A percentile compares a stretch with the other conserved stretches of the same genome.
Conservation (phyloP, 2,797 vertebrate genomes). For the Novumbra hubbsi region DNA sequence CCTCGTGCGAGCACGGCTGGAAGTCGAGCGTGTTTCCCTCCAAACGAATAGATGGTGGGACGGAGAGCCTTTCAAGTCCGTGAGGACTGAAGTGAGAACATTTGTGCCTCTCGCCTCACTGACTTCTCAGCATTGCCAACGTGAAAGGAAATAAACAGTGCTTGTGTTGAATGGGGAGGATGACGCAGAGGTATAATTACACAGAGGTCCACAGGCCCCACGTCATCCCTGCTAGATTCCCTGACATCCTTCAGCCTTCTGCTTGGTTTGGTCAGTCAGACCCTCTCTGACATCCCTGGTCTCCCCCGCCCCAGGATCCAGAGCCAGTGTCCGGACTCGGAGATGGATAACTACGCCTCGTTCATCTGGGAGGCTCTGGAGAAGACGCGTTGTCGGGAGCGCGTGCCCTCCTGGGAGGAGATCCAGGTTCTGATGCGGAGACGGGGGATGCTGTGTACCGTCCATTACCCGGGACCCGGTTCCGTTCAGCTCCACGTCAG, state of each 20-base stretch:
- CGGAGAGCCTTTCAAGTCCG: slow-evolving; percentile 52
- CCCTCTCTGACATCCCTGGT: slow-evolving; percentile 6
- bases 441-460: slow-evolving; percentile 85
- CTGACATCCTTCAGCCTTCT: slow-evolving; percentile 31
- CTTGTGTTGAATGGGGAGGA: slow-evolving; percentile 40
- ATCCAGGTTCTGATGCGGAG: slow-evolving; percentile 87
- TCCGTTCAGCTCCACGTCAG: slow-evolving; percentile 87
- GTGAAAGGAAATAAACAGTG: slow-evolving; percentile 58
- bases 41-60: slow-evolving; percentile 54
- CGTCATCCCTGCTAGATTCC: slow-evolving; percentile 38
- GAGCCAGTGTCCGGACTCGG: slow-evolving; percentile 79
- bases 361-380: slow-evolving; percentile 88
- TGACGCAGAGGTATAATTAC: slow-evolving; percentile 48
- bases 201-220: slow-evolving; percentile 38
- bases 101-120: slow-evolving; percentile 70
- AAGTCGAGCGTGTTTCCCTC: slow-evolving; percentile 63
- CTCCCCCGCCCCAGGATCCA: slow-evolving; percentile 75
- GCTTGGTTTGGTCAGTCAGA: slow-evolving; percentile 26
- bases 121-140: slow-evolving; percentile 49
- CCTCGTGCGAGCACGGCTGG: slow-evolving; percentile 51
- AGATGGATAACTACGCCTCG: slow-evolving; percentile 88
- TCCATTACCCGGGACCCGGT: slow-evolving; percentile 85
- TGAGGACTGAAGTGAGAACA: slow-evolving; percentile 63
- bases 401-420: slow-evolving; percentile 93
- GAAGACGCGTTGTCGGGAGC: slow-evolving; percentile 85